phyloP scores from a whole-genome alignment of 1,140 invertebrate species.

The Zaprionus tsacasi region DNA sequence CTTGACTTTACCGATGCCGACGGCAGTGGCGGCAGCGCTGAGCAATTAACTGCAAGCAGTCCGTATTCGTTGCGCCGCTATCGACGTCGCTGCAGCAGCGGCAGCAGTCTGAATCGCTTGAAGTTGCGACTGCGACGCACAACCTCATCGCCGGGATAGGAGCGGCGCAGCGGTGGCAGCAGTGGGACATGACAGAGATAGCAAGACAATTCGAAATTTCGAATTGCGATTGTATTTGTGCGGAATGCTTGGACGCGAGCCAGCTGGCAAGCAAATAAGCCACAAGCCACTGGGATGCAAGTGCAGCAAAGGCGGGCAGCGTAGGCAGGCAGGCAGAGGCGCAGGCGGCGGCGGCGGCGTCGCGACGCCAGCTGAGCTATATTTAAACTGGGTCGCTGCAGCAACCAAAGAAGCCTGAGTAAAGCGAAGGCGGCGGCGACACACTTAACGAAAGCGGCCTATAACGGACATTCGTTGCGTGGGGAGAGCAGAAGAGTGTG shows the following conservation, averaged over 20 bases:
- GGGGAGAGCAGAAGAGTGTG: neutral
- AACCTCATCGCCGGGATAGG: slow-evolving; percentile 66
- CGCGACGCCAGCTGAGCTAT: slow-evolving; percentile 10
- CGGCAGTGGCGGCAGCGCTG: slow-evolving; percentile 49
- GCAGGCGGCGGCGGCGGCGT: neutral
- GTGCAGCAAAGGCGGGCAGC: slow-evolving; percentile 1
- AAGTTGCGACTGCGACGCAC: slow-evolving; percentile 67
- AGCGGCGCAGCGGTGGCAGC: slow-evolving; percentile 18
- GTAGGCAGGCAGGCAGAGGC: slow-evolving; percentile 3
- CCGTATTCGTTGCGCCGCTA: slow-evolving; percentile 51
- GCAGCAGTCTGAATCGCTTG: slow-evolving; percentile 50
- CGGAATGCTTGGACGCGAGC: slow-evolving; percentile 25
- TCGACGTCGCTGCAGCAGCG: slow-evolving; percentile 62
- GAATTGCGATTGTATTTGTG: slow-evolving; percentile 15
- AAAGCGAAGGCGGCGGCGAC: slow-evolving; percentile 1
- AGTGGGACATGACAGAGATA: slow-evolving; percentile 3
- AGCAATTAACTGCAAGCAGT: slow-evolving; percentile 59
- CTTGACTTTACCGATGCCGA: slow-evolving; percentile 31
- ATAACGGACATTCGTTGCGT: slow-evolving; percentile 1
- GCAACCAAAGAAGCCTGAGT: neutral
- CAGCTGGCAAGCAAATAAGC: slow-evolving; percentile 10
- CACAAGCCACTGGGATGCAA: neutral
- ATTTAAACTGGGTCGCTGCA: slow-evolving; percentile 20
- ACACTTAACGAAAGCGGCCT: slow-evolving; percentile 11
- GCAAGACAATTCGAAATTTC: neutral